Conservation (phyloP, 2,113 vertebrate genomes). For the Ceratotherium simum region DNA sequence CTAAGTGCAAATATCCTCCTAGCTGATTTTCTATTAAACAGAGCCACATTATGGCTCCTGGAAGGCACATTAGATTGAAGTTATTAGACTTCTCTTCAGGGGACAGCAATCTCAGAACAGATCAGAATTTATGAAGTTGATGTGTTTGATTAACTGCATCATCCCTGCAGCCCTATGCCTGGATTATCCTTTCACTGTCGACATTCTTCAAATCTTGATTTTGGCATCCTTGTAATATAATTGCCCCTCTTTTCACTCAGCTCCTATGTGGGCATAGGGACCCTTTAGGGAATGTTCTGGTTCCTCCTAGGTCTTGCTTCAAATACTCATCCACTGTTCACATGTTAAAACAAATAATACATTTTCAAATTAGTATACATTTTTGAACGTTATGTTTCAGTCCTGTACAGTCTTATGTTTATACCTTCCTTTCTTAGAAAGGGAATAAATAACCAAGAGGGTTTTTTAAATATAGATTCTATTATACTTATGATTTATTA, state of each 20-base stretch:
- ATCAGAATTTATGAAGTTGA: constrained; percentile 35
- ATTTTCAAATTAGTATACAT: not conserved
- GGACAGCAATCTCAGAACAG: not conserved
- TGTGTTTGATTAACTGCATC: constrained; percentile 22
- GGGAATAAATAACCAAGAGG: not conserved
- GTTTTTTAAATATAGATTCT: not conserved
- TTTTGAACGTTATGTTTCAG: constrained; percentile 29
- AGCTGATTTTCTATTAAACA: constrained; percentile 1
- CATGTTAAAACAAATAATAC: not conserved
- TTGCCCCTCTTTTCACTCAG: not conserved
- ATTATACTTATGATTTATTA: constrained; percentile 2
- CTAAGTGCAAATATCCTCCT: constrained; percentile 3
- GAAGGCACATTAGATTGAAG: not conserved
- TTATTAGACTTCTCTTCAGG: constrained; percentile 54
- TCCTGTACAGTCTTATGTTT: not conserved
- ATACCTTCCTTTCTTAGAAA: not conserved
- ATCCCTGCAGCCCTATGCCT: not conserved
- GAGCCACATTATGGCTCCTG: not conserved
- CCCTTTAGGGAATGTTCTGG: not conserved
- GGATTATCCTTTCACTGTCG: not conserved
- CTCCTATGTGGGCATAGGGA: not conserved
- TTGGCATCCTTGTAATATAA: not conserved
- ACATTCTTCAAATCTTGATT: not conserved
- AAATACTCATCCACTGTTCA: not conserved
- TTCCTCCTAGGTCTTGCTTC: not conserved